phyloP scores from a whole-genome alignment of 2,113 vertebrate genomes.

The Sturnira hondurensis region DNA sequence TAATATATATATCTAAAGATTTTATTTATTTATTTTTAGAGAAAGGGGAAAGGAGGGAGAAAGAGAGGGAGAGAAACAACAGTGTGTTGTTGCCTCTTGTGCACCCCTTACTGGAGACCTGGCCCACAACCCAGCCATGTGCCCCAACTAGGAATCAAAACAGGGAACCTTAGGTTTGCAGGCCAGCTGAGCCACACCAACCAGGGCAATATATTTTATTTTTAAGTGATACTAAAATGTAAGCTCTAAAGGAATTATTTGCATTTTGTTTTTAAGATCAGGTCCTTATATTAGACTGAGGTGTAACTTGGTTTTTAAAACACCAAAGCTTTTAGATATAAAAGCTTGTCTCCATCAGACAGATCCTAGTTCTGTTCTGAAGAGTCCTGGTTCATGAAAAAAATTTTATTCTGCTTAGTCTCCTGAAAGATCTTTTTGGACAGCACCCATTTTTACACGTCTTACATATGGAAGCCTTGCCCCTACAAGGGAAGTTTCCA shows the following conservation, averaged over 20 bases:
- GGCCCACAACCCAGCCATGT: too few species aligned
- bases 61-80: too few species aligned
- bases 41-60: too few species aligned
- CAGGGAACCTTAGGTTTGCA: too few species aligned
- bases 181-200: too few species aligned
- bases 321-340: neutral
- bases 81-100: too few species aligned
- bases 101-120: too few species aligned
- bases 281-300: neutral
- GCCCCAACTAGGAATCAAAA: too few species aligned
- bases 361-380: neutral
- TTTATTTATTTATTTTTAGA: too few species aligned
- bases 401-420: neutral
- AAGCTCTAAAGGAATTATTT: neutral
- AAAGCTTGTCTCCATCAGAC: neutral
- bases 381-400: neutral
- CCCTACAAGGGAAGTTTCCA: neutral
- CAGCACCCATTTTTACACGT: neutral
- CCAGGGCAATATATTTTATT: neutral
- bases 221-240: neutral
- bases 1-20: too few species aligned
- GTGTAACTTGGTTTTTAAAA: conserved; percentile 5
- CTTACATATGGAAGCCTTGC: neutral
- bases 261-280: conserved; percentile 12
- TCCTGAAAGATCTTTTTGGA: neutral